phyloP scores from a whole-genome alignment of 2,888 invertebrate species.

The Apamea crenata region DNA sequence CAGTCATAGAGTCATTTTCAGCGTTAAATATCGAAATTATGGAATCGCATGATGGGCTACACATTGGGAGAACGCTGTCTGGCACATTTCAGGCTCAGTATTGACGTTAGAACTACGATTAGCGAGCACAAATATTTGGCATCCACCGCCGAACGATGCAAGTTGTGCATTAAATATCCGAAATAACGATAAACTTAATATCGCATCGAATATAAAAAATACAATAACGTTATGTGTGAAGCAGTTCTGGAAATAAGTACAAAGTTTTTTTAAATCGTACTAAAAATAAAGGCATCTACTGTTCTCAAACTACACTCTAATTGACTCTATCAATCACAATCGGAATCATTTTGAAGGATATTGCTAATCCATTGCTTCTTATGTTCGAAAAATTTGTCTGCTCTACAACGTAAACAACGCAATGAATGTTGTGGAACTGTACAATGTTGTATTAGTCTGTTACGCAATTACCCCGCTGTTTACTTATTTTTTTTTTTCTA shows the following conservation, averaged over 20 bases:
- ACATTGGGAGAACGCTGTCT: conserved; percentile 48
- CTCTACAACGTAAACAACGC: too few relatives aligned
- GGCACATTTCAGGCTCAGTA: conserved; percentile 56
- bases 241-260: not conserved
- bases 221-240: not conserved
- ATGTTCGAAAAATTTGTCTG: too few relatives aligned
- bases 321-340: too few relatives aligned
- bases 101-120: conserved; percentile 61
- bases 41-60: conserved; percentile 22
- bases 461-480: too few relatives aligned
- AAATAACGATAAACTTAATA: conserved; percentile 4
- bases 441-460: too few relatives aligned
- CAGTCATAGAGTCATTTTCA: conserved; percentile 3
- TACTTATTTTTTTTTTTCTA: too few relatives aligned
- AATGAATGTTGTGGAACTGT: too few relatives aligned
- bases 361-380: too few relatives aligned
- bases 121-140: conserved; percentile 62
- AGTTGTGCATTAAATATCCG: conserved; percentile 20
- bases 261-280: too few relatives aligned
- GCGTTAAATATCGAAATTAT: conserved; percentile 47
- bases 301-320: too few relatives aligned
- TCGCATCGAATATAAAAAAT: not conserved
- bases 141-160: conserved; percentile 19
- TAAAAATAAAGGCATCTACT: too few relatives aligned
- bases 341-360: too few relatives aligned